Evolutionary conservation across 2,113 vertebrate genomes (phyloP).

Genomic region (Gnathonemus echidnorhynchus): DNA sequence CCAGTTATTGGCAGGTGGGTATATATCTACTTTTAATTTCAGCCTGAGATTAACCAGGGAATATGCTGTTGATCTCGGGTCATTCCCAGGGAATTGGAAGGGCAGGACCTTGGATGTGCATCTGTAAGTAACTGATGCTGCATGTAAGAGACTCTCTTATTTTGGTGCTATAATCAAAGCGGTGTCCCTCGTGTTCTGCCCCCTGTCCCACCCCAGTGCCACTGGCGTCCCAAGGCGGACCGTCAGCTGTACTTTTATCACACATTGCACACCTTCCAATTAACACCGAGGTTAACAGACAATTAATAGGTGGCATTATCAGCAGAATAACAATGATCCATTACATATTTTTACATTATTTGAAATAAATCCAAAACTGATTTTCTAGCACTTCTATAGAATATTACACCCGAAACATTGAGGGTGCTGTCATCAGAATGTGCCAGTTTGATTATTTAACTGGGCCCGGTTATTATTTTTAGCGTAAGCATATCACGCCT

Average conservation of each 20-base stretch:
- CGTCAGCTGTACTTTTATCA: constrained; percentile 54
- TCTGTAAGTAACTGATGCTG: constrained; percentile 34
- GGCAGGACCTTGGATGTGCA: constrained; percentile 38
- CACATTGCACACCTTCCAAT: constrained; percentile 43
- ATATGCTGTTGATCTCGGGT: constrained; percentile 32
- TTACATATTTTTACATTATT: constrained; percentile 13
- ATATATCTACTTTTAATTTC: constrained; percentile 30
- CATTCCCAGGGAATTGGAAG: constrained; percentile 34
- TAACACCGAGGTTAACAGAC: constrained; percentile 12
- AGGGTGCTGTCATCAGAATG: background rate
- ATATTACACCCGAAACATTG: background rate
- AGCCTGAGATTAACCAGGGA: constrained; percentile 30
- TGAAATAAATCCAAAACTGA: background rate
- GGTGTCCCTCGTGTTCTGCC: constrained; percentile 54
- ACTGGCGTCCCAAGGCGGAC: constrained; percentile 46
- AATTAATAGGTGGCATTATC: constrained; percentile 14
- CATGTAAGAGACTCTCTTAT: constrained; percentile 36
- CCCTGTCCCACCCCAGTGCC: constrained; percentile 54
- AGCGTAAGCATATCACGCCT: background rate
- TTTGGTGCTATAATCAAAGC: constrained; percentile 62
- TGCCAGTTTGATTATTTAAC: background rate
- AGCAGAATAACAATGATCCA: background rate
- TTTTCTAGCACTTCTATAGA: background rate
- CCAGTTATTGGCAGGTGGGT: constrained; percentile 6
- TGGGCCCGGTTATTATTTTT: background rate